Evolutionary conservation across 1,140 invertebrate species (phyloP), one percentile per base, ranked within the genome.

Genomic region (Physella acuta): DNA sequence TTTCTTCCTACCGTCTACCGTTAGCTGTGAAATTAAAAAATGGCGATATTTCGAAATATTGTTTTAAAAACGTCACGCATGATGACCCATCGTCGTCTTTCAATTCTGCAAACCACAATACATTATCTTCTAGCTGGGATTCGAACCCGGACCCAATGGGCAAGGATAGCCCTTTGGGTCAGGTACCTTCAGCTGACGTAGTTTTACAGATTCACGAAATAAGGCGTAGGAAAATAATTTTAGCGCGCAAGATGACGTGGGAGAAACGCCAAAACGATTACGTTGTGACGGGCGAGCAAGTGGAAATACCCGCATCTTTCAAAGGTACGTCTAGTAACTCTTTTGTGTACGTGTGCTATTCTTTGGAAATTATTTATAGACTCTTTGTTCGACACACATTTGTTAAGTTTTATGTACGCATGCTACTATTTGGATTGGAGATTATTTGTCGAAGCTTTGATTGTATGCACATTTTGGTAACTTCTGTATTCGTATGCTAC

Each of bases 201-300:
- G 39, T 44, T 20, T 33, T 76, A 11, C 71, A 77, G 31, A 66
- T 79, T 24, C 63, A 75, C 51, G 77, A 79, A 62, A 49, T 73
- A 17, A 34, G 73, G 30, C 56, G 76, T 17, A 70, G 68, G 30
- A 77, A 77, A 68, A 71, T 76, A 16, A 70, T 79, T 0, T 53
- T 73, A 30, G 72, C 71, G 11, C 70, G 73, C 0, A 68, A 72
- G 34, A 73, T 79, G 71, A 73, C 77, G 36, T 79, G 77, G 77
- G 76, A 79, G 30, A 71, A 73, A 67, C 67, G 71, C 24, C 65
- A 70, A 58, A 73, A 74, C 34, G 76, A 77, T 67, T 79, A 79
- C 60, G 62, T 74, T 2, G 74, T 72, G 17, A 75, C 72, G 20
- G 75, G 74, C 0, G 71, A 75, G 26, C 59, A 76, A 39, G 39